A percentile compares a stretch with the other conserved stretches of the same genome.
Evolutionary conservation across 2,113 vertebrate genomes (phyloP).

Genomic region (Centrocercus urophasianus): DNA sequence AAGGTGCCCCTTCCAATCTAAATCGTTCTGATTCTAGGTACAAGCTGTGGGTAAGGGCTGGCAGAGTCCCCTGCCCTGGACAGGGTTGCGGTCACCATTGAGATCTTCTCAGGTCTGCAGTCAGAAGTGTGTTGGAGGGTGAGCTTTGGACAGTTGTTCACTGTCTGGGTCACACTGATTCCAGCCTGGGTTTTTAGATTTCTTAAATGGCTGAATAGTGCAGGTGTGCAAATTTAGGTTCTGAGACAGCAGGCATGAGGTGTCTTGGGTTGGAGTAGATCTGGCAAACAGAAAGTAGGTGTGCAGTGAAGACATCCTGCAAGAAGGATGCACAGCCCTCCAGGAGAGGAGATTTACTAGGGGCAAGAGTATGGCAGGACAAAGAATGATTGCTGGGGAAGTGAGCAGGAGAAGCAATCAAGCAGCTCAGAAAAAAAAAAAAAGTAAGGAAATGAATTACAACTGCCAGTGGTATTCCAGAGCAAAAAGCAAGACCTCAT

Average conservation of each 20-base stretch:
- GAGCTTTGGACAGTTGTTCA: background rate
- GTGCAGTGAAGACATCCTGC: background rate
- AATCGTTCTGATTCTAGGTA: no score
- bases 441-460: background rate
- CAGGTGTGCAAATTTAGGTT: background rate
- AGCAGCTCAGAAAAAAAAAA: background rate
- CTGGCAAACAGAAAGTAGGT: background rate
- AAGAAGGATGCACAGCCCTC: background rate
- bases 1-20: no score
- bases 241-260: background rate
- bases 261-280: background rate
- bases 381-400: background rate
- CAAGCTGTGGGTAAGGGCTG: background rate
- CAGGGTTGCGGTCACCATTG: fast-evolving
- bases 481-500: background rate
- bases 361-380: background rate
- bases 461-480: background rate
- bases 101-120: background rate
- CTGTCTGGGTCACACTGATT: background rate
- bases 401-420: background rate
- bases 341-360: background rate
- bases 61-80: background rate
- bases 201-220: background rate
- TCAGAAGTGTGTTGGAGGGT: fast-evolving
- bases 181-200: background rate